Base-by-base conservation (phyloP, 2,797 vertebrate species). In the Kryptolebias ocellatus region DNA sequence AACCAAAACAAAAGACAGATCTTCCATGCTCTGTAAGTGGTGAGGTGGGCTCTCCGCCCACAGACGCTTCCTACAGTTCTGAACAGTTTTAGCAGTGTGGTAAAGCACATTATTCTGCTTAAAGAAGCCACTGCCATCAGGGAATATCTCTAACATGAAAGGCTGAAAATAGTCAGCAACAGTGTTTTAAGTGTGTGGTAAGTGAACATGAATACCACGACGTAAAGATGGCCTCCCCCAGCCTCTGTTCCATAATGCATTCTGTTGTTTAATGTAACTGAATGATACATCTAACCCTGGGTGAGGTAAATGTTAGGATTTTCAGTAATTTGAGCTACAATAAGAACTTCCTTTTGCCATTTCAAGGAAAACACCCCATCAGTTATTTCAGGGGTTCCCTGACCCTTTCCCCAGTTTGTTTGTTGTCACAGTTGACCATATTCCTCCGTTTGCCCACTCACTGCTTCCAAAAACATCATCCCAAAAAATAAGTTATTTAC, bases 11-110 rank as follows among this genome's bases (percentile, higher is more conserved):
- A 39, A 51, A n/a, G 6, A 20, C n/a, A 45, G 17, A 54, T 46
- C 24, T 59, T 45, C 27, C 16, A 14, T 16, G 27, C 27, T 31
- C 16, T 47, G 16, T 11, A 18, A 29, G 24, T 45, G 24, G 18
- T 6, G 39, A 58, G 34, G 24, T 46, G 44, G 44, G 4, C 45
- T 28, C 27, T 49, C n/a, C 28, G 18, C 58, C 27, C 44, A 34
- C 45, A 60, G 16, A 47, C 31, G 24, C 44, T 60, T 10, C 14
- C 6, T 5, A 47, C 49, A 20, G 9, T 24, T 46, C 42, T 45
- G 16, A 59, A n/a, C 57, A 46, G 42, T 46, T 27, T 59, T 45
- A 59, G 57, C 42, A 17, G 57, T 42, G 16, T 12, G 16, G 57
- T 44, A 28, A 27, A 51, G 20, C 47, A 50, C 10, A 46, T 45